Percentiles rank a stretch among this genome's conserved stretches.
Conservation (phyloP, 2,113 vertebrate genomes). For the Synodontis membranacea region DNA sequence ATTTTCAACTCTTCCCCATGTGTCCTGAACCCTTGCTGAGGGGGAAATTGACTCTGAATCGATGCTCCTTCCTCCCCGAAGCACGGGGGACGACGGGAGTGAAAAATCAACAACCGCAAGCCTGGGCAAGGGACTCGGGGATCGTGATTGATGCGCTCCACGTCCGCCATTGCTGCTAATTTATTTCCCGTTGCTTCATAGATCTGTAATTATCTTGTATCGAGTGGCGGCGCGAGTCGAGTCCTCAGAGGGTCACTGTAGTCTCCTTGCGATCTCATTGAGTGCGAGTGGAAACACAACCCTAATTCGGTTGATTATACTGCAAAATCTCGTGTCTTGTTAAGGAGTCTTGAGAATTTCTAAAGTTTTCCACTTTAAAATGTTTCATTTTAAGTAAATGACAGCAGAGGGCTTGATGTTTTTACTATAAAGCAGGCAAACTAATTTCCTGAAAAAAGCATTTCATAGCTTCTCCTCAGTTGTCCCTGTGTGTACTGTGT, state of each 20-base stretch:
- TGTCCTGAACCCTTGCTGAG: slow-evolving; percentile 44
- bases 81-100: slow-evolving; percentile 5
- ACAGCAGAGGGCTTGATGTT: background rate
- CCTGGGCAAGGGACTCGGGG: slow-evolving; percentile 38
- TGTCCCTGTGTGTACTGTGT: background rate
- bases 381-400: background rate
- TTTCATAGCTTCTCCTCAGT: background rate
- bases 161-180: slow-evolving; percentile 49
- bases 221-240: slow-evolving; percentile 39
- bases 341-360: background rate
- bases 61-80: slow-evolving; percentile 28
- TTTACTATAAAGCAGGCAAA: background rate
- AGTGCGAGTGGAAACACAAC: background rate
- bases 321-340: background rate
- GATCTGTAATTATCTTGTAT: slow-evolving; percentile 61
- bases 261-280: slow-evolving; percentile 19
- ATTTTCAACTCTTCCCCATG: slow-evolving; percentile 28
- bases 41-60: slow-evolving; percentile 52
- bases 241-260: slow-evolving; percentile 15
- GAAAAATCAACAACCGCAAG: slow-evolving; percentile 55
- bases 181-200: slow-evolving; percentile 53
- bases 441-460: background rate
- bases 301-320: background rate
- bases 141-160: slow-evolving; percentile 57
- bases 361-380: background rate